Conservation (phyloP, 2,797 vertebrate genomes). For the Hydrophis major region DNA sequence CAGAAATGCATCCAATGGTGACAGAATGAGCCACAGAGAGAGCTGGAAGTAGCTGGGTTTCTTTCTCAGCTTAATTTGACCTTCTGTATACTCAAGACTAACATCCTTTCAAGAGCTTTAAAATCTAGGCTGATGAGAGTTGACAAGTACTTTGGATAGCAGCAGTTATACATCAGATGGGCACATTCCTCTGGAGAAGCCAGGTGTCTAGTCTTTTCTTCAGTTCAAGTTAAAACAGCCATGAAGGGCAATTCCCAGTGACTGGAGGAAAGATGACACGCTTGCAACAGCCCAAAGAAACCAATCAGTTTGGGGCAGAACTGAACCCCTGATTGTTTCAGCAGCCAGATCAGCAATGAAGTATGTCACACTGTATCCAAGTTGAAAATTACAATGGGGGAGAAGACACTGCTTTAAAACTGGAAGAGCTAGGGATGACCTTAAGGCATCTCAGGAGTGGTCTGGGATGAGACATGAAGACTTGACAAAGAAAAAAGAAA, state of each 20-base stretch:
- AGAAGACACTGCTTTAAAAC: background rate
- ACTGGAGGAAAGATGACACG: background rate
- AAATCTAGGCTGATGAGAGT: background rate
- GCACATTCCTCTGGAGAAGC: background rate
- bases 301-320: background rate
- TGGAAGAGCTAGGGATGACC: background rate
- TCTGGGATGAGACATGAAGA: background rate
- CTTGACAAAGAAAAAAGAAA: background rate
- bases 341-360: background rate
- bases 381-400: background rate
- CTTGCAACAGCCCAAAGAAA: background rate
- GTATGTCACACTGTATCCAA: background rate
- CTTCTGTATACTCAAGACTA: background rate
- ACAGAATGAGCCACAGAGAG: background rate
- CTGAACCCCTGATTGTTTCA: background rate
- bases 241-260: background rate
- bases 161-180: background rate
- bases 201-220: background rate
- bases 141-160: background rate
- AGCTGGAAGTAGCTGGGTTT: background rate
- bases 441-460: background rate
- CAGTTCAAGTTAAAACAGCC: background rate
- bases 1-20: background rate
- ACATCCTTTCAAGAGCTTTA: background rate
- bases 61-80: background rate